Percentiles rank a stretch among this genome's conserved stretches.
phyloP scores from a whole-genome alignment of 2,113 vertebrate genomes.

The Bubalus kerabau region DNA sequence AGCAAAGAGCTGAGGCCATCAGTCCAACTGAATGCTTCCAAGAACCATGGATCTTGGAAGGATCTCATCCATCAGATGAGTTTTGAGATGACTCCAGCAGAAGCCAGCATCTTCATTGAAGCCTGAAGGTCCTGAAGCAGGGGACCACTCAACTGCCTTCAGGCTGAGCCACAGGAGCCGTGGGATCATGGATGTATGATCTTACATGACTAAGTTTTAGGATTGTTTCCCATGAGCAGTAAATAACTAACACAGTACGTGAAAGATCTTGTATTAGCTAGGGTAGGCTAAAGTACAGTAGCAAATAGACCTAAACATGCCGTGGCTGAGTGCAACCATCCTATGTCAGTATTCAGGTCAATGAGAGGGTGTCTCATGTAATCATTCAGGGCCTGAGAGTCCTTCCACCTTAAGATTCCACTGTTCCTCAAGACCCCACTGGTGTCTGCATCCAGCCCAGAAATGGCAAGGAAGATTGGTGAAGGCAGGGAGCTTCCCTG shows the following conservation, averaged over 20 bases:
- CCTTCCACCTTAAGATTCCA: background rate
- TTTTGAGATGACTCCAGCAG: background rate
- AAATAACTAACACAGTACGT: background rate
- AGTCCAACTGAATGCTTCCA: background rate
- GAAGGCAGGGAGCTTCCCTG: background rate
- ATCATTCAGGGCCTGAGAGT: background rate
- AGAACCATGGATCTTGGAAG: background rate
- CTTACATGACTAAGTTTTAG: background rate
- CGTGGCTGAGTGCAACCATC: background rate
- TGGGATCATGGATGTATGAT: background rate
- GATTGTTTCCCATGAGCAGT: background rate
- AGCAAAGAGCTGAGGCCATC: background rate
- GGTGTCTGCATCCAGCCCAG: background rate
- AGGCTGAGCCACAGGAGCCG: background rate
- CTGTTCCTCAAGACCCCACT: rapidly evolving
- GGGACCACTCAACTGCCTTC: background rate
- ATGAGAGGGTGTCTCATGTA: background rate
- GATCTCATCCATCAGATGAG: rapidly evolving
- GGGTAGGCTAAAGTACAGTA: rapidly evolving
- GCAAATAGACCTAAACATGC: background rate
- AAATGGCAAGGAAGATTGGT: background rate
- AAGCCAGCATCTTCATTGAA: background rate
- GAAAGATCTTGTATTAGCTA: background rate
- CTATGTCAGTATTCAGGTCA: background rate
- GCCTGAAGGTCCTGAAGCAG: no score